Evolutionary conservation across 2,797 vertebrate species (phyloP).

Genomic region (Gorsachius magnificus): DNA sequence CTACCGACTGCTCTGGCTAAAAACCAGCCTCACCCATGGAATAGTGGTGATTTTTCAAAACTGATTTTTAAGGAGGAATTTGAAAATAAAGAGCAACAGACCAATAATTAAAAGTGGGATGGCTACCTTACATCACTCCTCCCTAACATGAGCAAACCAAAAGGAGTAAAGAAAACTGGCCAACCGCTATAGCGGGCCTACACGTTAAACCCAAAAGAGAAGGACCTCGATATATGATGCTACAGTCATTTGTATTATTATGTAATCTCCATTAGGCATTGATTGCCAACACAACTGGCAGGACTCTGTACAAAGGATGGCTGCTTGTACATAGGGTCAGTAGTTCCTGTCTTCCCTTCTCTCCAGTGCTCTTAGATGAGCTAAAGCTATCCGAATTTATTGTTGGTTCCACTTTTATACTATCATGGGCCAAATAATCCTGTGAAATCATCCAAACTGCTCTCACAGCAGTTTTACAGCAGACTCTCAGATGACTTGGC

Average conservation of each 20-base stretch:
- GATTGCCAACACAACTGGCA: not conserved
- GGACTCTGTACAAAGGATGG: not conserved
- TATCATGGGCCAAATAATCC: not conserved
- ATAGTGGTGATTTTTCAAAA: not conserved
- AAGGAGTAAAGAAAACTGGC: not conserved
- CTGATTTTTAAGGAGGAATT: not conserved
- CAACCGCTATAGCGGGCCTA: not conserved
- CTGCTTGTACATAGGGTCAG: not conserved
- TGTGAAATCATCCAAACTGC: not conserved
- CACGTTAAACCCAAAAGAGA: not conserved
- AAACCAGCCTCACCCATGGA: not conserved
- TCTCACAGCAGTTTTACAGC: not conserved
- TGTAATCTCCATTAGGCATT: not conserved
- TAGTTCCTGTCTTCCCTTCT: not conserved
- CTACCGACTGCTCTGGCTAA: not conserved
- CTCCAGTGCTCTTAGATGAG: not conserved
- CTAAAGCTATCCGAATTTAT: not conserved
- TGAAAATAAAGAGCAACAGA: not conserved
- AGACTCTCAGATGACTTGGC: not conserved
- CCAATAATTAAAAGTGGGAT: not conserved
- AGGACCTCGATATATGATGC: not conserved
- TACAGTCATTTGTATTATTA: not conserved
- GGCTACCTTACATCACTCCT: not conserved
- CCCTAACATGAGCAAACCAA: not conserved
- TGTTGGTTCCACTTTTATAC: not conserved